Conservation (phyloP, 2,797 vertebrate genomes). For the Oreochromis mossambicus region DNA sequence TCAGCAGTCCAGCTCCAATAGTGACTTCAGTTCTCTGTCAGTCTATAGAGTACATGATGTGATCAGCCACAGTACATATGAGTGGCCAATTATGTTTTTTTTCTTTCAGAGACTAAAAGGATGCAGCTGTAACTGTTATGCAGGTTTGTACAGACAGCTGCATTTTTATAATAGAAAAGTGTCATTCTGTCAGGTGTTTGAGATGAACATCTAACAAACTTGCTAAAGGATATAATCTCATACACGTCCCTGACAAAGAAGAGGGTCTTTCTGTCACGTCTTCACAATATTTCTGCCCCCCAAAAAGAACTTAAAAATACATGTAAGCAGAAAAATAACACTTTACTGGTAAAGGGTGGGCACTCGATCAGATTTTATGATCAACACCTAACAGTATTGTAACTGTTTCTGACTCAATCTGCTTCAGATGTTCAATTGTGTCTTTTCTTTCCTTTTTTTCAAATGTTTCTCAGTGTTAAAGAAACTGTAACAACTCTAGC, state of each 20-base stretch:
- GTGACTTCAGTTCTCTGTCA: not conserved
- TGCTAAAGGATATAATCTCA: not conserved
- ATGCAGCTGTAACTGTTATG: not conserved
- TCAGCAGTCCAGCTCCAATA: not conserved
- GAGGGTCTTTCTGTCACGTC: not conserved
- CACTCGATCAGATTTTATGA: not conserved
- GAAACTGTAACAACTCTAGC: not conserved
- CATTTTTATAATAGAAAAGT: not conserved
- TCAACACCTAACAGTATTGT: not conserved
- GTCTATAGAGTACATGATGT: not conserved
- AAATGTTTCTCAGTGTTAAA: not conserved
- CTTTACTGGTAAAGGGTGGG: not conserved
- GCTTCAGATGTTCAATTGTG: slow-evolving; percentile 1
- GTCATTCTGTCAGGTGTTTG: not conserved
- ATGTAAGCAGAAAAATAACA: not conserved
- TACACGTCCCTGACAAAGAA: not conserved
- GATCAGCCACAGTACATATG: not conserved
- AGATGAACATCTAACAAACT: not conserved
- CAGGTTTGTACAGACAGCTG: not conserved
- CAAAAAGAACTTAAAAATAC: not conserved
- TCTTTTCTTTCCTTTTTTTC: slow-evolving; percentile 3
- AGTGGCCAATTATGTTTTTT: not conserved
- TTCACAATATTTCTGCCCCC: not conserved
- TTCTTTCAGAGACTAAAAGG: not conserved
- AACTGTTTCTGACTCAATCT: not conserved